A percentile compares a stretch with the other conserved stretches of the same genome.
Evolutionary conservation across 2,113 vertebrate species (phyloP).

Genomic region (Phylloscopus trochiloides): DNA sequence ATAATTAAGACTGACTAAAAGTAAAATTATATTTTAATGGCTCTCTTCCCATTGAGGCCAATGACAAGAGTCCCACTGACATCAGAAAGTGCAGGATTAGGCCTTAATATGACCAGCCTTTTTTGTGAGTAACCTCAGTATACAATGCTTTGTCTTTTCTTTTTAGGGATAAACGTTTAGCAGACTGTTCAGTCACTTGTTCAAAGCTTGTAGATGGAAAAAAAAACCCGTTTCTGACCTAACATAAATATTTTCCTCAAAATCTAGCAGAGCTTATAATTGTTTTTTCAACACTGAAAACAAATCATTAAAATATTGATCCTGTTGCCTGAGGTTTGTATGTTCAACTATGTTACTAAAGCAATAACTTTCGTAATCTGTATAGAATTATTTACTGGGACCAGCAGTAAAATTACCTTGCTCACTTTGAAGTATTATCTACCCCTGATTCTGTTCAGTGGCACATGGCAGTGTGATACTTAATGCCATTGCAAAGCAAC

Average conservation of each 20-base stretch:
- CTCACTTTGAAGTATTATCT: not conserved
- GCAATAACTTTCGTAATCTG: not conserved
- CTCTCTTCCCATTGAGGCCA: not conserved
- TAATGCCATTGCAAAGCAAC: not conserved
- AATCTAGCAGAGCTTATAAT: not conserved
- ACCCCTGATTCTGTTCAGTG: not conserved
- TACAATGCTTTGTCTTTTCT: not conserved
- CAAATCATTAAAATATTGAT: constrained; percentile 19
- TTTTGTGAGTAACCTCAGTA: not conserved
- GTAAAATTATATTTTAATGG: constrained; percentile 64
- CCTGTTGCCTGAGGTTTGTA: not conserved
- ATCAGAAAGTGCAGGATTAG: constrained; percentile 46
- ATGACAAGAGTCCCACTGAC: constrained; percentile 41
- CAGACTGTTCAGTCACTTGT: not conserved
- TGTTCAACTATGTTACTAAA: not conserved
- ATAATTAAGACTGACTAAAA: constrained; percentile 59
- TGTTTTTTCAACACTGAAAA: constrained; percentile 10
- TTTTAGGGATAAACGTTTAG: not conserved
- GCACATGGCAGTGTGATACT: accelerated
- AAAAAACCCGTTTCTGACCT: not conserved
- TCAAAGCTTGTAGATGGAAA: not conserved
- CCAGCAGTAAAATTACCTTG: not conserved
- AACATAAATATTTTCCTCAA: constrained; percentile 25
- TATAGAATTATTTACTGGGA: not conserved
- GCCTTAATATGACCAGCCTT: constrained; percentile 28